These are phyloP conservation scores for Rana temporaria DNA, from an alignment of 2,113 vertebrate genomes.

Conservation along the genomic window DNA sequence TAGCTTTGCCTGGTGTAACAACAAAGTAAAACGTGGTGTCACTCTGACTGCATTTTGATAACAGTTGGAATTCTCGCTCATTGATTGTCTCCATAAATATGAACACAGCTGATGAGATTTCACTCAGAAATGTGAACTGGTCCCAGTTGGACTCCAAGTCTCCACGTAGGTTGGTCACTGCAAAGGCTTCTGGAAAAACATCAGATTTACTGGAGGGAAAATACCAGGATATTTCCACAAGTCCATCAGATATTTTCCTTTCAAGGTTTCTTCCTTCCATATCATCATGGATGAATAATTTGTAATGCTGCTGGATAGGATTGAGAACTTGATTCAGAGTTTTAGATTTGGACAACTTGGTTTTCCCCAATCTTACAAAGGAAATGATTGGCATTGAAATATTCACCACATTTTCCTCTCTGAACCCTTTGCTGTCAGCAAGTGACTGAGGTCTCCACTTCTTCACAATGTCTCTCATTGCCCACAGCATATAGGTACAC, in stretches of 20 bases:
- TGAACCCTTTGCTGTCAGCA: background rate
- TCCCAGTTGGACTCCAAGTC: conserved; percentile 65
- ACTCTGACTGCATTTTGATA: conserved; percentile 17
- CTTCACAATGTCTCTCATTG: background rate
- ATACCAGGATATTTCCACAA: conserved; percentile 79
- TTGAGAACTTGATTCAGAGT: conserved; percentile 74
- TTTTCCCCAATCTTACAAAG: conserved; percentile 75
- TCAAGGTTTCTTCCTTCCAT: conserved; percentile 65
- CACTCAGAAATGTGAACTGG: conserved; percentile 65
- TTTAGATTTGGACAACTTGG: conserved; percentile 76
- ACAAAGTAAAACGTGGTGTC: background rate
- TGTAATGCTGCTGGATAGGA: conserved; percentile 64
- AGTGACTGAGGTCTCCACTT: conserved; percentile 65
- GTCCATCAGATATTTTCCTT: conserved; percentile 73
- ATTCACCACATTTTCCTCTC: conserved; percentile 64
- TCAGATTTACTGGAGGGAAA: conserved; percentile 66
- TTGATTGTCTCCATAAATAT: conserved; percentile 68
- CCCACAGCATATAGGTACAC: too few relatives aligned
- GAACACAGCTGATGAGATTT: conserved; percentile 64
- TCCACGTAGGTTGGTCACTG: conserved; percentile 65
- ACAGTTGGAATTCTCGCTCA: conserved; percentile 62
- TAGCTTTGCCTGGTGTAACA: background rate
- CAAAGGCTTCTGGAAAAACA: conserved; percentile 64
- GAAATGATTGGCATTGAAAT: conserved; percentile 75
- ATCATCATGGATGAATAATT: conserved; percentile 73